phyloP scores from a whole-genome alignment of 1,140 invertebrate genomes.

The Acromyrmex charruanus region DNA sequence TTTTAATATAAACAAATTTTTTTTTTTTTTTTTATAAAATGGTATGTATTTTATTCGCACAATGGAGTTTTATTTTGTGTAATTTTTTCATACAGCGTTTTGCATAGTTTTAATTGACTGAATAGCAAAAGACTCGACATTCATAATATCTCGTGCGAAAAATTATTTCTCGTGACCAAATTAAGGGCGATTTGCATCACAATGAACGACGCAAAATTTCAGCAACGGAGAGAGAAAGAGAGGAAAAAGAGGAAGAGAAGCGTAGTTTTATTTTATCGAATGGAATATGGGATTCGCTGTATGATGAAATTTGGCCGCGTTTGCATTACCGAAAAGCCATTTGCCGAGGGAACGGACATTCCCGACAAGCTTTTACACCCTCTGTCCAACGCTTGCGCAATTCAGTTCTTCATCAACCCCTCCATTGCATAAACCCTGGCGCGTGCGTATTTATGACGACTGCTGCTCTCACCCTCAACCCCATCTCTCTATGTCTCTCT shows the following conservation, averaged over 20 bases:
- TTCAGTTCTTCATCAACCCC: conserved; percentile 61
- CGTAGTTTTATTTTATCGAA: conserved; percentile 18
- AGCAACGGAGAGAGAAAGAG: neutral
- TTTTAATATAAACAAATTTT: neutral
- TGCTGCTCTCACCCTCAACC: conserved; percentile 2
- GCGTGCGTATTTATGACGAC: conserved; percentile 46
- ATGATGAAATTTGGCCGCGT: conserved; percentile 70
- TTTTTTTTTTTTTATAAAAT: neutral
- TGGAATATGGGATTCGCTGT: conserved; percentile 5
- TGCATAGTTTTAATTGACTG: neutral
- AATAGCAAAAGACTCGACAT: conserved; percentile 12
- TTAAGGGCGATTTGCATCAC: neutral
- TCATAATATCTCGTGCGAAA: neutral
- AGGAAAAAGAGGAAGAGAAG: neutral
- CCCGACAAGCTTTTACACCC: conserved; percentile 68
- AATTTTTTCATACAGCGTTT: neutral
- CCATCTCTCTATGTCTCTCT: conserved; percentile 17
- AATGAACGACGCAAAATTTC: neutral
- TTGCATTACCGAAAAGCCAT: conserved; percentile 67
- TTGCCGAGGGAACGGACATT: conserved; percentile 44
- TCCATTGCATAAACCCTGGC: conserved; percentile 49
- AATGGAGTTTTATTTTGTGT: neutral
- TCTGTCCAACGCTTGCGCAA: conserved; percentile 69
- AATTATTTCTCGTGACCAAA: neutral
- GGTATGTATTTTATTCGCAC: neutral